Conservation (phyloP, 1,140 invertebrate genomes). For the Euura lappo region DNA sequence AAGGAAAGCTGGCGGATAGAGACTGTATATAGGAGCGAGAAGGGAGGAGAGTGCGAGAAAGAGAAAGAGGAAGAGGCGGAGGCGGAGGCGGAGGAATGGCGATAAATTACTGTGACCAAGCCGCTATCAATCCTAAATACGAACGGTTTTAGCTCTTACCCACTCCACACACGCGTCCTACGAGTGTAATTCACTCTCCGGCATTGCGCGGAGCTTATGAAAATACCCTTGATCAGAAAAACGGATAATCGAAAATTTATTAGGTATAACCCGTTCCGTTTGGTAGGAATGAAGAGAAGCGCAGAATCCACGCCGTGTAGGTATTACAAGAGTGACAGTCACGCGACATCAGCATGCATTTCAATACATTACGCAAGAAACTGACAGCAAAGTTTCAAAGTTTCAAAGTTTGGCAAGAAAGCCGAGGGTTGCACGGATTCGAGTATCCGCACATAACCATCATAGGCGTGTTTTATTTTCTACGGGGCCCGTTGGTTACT, state of each 20-base stretch:
- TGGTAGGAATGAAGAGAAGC: too few species aligned
- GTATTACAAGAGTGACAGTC: too few species aligned
- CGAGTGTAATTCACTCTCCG: not conserved
- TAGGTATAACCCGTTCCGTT: too few species aligned
- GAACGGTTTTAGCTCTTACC: slow-evolving; percentile 30
- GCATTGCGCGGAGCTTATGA: not conserved
- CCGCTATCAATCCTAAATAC: slow-evolving; percentile 42
- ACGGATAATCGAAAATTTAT: too few species aligned
- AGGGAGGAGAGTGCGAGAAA: too few species aligned
- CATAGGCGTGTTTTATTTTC: not conserved
- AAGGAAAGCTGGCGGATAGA: slow-evolving; percentile 20
- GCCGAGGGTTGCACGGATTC: not conserved
- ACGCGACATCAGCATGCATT: too few species aligned
- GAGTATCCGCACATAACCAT: not conserved
- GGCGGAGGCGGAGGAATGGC: slow-evolving; percentile 16
- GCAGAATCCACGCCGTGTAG: too few species aligned
- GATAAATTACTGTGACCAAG: slow-evolving; percentile 44
- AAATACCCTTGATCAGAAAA: not conserved
- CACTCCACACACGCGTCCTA: not conserved
- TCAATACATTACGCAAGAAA: not conserved
- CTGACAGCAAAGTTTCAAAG: not conserved
- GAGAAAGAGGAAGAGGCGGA: not conserved
- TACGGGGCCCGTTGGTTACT: not conserved
- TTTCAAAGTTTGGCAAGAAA: not conserved
- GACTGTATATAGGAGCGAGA: too few species aligned